Evolutionary conservation across 1,140 invertebrate species (phyloP).

Genomic region (Drosophila orena): DNA sequence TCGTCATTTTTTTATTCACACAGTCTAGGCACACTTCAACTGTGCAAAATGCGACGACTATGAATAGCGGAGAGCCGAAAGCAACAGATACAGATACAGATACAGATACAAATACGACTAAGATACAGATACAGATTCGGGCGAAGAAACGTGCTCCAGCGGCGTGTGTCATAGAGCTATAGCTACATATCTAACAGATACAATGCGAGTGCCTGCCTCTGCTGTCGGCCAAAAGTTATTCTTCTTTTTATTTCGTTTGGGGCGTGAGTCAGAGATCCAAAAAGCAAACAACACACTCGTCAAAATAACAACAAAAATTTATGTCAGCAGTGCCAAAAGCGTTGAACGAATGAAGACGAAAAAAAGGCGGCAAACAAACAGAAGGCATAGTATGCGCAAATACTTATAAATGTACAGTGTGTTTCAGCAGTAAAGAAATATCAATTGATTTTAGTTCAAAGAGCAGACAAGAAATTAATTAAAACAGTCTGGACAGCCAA

Average conservation of each 20-base stretch:
- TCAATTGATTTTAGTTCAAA: constrained; percentile 3
- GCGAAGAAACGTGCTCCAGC: constrained; percentile 68
- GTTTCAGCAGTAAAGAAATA: neutral
- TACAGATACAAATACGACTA: constrained; percentile 44
- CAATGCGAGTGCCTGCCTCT: constrained; percentile 24
- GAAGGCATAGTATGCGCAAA: constrained; percentile 32
- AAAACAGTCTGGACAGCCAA: neutral
- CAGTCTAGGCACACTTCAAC: constrained; percentile 82
- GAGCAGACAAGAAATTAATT: neutral
- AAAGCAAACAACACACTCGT: constrained; percentile 54
- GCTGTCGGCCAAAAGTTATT: constrained; percentile 38
- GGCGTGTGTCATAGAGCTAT: constrained; percentile 73
- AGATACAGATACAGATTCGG: constrained; percentile 40
- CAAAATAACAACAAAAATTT: constrained; percentile 66
- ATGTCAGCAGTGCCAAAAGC: constrained; percentile 83
- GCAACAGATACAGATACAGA: constrained; percentile 44
- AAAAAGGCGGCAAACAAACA: constrained; percentile 74
- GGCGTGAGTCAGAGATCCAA: constrained; percentile 73
- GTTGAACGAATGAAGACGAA: constrained; percentile 57
- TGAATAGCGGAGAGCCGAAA: constrained; percentile 53
- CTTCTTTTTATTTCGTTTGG: constrained; percentile 41
- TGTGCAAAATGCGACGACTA: constrained; percentile 71
- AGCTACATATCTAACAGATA: constrained; percentile 54
- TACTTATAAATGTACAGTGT: constrained; percentile 23
- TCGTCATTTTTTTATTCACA: constrained; percentile 61